Evolutionary conservation across 2,113 vertebrate species (phyloP), one percentile per base, ranked within the genome.

Genomic region (Upupa epops): DNA sequence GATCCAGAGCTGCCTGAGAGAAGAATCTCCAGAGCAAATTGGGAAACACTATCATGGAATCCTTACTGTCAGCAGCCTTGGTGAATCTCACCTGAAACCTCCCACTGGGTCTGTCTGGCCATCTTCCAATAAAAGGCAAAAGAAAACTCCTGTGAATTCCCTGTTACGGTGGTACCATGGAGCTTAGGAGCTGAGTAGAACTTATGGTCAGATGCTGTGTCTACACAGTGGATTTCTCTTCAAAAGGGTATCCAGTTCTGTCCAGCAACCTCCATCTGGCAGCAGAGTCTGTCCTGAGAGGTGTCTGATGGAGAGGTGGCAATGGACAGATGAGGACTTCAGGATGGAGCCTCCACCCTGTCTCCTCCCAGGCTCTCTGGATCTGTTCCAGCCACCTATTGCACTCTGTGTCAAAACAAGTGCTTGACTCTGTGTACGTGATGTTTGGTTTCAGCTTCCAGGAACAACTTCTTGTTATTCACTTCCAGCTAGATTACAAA

Each of bases 391-490:
- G 59, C 45, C 75, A 76, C 71, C 71, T 82, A 14, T 45, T 2
- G 9, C 48, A 68, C 45, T 69, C 32, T 14, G 51, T 54, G 92
- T 61, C 66, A 90, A 86, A 96, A 8, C 19, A 60, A 81, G 29
- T 9, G 3, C 56, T 66, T 86, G 63, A 75, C 6, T 34, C 58
- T 54, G 21, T 54, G 21, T 22, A 14, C 76, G 65, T 89, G 42
- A 66, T 24, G 88, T 86, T 94, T 88, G 48, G 24, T 34, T 61
- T 84, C 54, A 93, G 61, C 5, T 84, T 95, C 73, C 86, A 93
- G 74, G 86, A 92, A 79, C 86, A 78, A 45, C 42, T 63, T 75
- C 83, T 59, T 74, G 45, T 81, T 88, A 83, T 68, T 93, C 58
- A 64, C 49, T 65, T 94, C 68, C 77, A 71, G 63, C 34, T 63